Conservation (phyloP, 2,797 vertebrate genomes). For the Phrynocephalus guinanensis region DNA sequence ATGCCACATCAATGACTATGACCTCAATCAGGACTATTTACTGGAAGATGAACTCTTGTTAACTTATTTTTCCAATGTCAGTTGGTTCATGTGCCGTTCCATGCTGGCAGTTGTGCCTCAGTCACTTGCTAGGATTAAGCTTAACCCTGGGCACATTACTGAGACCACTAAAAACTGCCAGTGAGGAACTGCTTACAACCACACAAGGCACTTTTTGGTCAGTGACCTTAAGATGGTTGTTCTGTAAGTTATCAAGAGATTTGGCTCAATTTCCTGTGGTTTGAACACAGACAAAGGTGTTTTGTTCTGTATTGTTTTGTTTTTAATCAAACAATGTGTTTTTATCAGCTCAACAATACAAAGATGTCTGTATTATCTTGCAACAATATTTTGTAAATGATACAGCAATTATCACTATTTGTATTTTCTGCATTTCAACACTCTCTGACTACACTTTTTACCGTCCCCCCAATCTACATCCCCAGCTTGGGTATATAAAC, state of each 20-base stretch:
- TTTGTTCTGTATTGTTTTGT: background rate
- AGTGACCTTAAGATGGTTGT: background rate
- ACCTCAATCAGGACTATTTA: background rate
- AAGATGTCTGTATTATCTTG: background rate
- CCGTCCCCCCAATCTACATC: background rate
- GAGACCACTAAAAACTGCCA: background rate
- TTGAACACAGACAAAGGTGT: background rate
- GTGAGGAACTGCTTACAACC: background rate
- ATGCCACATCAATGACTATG: background rate
- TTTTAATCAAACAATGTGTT: background rate
- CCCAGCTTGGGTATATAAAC: background rate
- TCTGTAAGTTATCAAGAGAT: background rate
- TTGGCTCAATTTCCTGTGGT: background rate
- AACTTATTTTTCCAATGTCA: background rate
- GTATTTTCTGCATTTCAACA: background rate
- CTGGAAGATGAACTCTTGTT: background rate
- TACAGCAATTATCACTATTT: background rate
- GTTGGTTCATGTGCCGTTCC: background rate
- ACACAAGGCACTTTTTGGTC: background rate
- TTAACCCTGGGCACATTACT: too few species aligned
- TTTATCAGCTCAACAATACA: background rate
- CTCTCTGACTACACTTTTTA: background rate
- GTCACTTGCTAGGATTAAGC: background rate
- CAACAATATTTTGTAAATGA: background rate
- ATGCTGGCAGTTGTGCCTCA: background rate